phyloP scores from a whole-genome alignment of 1,140 invertebrate species.

The Ceratosolen solmsi region DNA sequence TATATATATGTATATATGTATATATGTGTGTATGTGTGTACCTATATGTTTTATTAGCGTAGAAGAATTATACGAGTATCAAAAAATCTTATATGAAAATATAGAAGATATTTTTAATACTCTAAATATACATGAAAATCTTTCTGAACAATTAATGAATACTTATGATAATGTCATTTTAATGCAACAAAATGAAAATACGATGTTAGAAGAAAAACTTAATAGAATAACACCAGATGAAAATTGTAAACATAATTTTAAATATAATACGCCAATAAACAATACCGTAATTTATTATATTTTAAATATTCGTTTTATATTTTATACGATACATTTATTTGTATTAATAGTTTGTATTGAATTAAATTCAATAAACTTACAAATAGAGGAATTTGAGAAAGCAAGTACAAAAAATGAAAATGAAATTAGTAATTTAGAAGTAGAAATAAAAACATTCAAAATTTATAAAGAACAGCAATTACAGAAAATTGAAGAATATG shows the following conservation, averaged over 20 bases:
- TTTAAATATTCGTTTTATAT: too few relatives aligned
- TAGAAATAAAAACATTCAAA: constrained; percentile 21
- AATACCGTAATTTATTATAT: constrained; percentile 12
- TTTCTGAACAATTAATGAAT: constrained; percentile 13
- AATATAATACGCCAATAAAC: constrained; percentile 26
- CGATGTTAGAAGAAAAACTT: constrained; percentile 26
- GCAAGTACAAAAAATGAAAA: constrained; percentile 16
- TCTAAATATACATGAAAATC: constrained; percentile 3
- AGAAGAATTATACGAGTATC: constrained; percentile 41
- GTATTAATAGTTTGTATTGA: neutral
- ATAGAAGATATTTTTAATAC: constrained; percentile 35
- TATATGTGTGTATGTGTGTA: too few relatives aligned
- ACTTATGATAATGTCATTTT: constrained; percentile 8
- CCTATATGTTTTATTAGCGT: constrained; percentile 25
- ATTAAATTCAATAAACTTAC: constrained; percentile 22
- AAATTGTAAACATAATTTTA: constrained; percentile 26
- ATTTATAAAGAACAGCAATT: constrained; percentile 19
- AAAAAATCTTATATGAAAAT: constrained; percentile 44
- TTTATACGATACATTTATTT: constrained; percentile 9
- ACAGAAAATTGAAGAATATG: neutral
- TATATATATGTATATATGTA: too few relatives aligned
- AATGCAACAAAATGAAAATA: constrained; percentile 28
- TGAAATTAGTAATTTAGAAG: constrained; percentile 9
- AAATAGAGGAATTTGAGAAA: constrained; percentile 31
- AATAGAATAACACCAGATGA: constrained; percentile 26